A percentile compares a stretch with the other conserved stretches of the same genome.
Conservation (phyloP, 2,113 vertebrate species). For the Leuciscus idus region DNA sequence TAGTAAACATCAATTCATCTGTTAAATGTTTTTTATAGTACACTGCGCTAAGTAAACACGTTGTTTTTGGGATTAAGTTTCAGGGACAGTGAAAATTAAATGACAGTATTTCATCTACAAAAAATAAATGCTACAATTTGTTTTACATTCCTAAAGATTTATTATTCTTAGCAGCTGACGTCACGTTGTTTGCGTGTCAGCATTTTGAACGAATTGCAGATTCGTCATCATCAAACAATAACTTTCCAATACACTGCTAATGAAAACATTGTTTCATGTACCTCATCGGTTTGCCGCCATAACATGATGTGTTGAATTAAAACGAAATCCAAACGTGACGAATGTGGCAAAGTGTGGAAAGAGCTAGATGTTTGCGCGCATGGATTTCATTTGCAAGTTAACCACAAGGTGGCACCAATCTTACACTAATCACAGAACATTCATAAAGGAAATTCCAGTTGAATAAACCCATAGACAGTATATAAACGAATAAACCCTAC, state of each 20-base stretch:
- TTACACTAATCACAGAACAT: not conserved
- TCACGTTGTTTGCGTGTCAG: not conserved
- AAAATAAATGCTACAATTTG: not conserved
- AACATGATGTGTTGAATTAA: not conserved
- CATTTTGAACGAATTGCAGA: not conserved
- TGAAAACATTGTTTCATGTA: not conserved
- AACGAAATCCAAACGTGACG: not conserved
- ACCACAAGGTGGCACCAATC: constrained; percentile 2
- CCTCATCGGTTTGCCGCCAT: not conserved
- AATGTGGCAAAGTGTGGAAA: not conserved
- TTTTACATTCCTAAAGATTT: not conserved
- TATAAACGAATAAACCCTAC: too few relatives aligned
- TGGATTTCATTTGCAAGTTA: not conserved
- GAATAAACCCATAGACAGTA: too few relatives aligned
- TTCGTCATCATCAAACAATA: not conserved
- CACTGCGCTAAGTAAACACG: not conserved
- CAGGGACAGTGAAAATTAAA: not conserved
- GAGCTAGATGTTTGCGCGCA: not conserved
- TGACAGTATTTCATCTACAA: not conserved
- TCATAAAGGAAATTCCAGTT: not conserved
- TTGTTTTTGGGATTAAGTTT: not conserved
- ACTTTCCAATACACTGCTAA: not conserved
- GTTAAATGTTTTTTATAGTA: not conserved
- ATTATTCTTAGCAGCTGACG: not conserved
- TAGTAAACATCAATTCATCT: not conserved